A percentile compares a stretch with the other conserved stretches of the same genome.
These are phyloP conservation scores for Apostichopus californicus DNA, from an alignment of 35 echinoderm and acorn worm species.

Conservation along the genomic window DNA sequence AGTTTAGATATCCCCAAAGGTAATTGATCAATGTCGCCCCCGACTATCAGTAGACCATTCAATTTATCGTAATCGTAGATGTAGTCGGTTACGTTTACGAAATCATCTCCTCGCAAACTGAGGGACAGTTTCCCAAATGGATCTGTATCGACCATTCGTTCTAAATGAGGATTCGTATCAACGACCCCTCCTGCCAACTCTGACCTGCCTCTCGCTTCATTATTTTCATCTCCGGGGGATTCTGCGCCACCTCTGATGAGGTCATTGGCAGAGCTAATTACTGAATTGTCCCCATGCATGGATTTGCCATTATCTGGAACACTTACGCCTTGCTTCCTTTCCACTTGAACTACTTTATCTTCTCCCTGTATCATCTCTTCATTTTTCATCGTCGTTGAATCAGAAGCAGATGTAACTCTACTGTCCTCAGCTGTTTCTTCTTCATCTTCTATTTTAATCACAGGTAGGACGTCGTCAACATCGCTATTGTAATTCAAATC, in stretches of 20 bases:
- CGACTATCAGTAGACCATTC: conserved; percentile 73
- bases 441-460: conserved; percentile 28
- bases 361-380: not conserved
- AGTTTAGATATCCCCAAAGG: conserved; percentile 56
- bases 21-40: conserved; percentile 56
- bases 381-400: not conserved
- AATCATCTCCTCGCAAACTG: conserved; percentile 61
- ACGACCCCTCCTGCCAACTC: not conserved
- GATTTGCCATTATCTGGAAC: not conserved
- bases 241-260: not conserved
- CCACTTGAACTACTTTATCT: not conserved
- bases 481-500: not conserved
- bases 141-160: conserved; percentile 45
- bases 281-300: not conserved
- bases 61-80: conserved; percentile 67
- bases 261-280: not conserved
- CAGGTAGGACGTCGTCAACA: not conserved
- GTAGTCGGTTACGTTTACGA: conserved; percentile 16
- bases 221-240: not conserved
- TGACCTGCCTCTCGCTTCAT: not conserved
- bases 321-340: not conserved
- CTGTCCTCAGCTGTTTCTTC: not conserved
- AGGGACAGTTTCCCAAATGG: conserved; percentile 60
- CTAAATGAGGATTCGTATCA: not conserved
- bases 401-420: not conserved